phyloP scores from a whole-genome alignment of 2,113 vertebrate species.

The Plotosus lineatus region DNA sequence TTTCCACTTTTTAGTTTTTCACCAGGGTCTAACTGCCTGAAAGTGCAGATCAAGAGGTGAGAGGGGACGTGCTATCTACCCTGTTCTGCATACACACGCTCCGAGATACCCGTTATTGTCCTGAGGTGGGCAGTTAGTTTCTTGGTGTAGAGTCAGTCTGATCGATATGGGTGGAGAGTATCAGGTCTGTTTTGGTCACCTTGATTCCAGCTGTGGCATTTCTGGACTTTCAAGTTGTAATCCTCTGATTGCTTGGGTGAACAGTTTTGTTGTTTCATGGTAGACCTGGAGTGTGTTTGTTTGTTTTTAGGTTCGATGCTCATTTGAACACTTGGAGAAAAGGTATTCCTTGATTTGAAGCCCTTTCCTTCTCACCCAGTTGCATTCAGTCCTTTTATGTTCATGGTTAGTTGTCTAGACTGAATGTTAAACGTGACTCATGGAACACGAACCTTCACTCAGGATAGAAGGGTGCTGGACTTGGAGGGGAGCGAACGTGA shows the following conservation, averaged over 20 bases:
- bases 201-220: background rate
- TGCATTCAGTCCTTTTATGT: background rate
- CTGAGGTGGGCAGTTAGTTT: too few relatives aligned
- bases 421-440: background rate
- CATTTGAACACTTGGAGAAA: background rate
- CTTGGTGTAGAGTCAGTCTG: background rate
- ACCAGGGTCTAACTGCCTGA: background rate
- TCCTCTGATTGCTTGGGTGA: background rate
- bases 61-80: too few relatives aligned
- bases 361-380: too few relatives aligned
- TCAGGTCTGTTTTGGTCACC: background rate
- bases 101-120: background rate
- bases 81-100: background rate
- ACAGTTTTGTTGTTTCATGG: background rate
- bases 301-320: background rate
- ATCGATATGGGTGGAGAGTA: background rate
- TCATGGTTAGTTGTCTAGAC: background rate
- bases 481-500: background rate
- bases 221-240: background rate
- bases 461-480: background rate
- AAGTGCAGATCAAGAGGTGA: background rate
- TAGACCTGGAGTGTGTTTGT: background rate
- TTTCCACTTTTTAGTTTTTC: background rate
- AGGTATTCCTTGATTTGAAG: background rate
- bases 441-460: background rate